These are phyloP conservation scores for Dasypogon diadema DNA, from an alignment of 2,888 invertebrate species.

Conservation along the genomic window DNA sequence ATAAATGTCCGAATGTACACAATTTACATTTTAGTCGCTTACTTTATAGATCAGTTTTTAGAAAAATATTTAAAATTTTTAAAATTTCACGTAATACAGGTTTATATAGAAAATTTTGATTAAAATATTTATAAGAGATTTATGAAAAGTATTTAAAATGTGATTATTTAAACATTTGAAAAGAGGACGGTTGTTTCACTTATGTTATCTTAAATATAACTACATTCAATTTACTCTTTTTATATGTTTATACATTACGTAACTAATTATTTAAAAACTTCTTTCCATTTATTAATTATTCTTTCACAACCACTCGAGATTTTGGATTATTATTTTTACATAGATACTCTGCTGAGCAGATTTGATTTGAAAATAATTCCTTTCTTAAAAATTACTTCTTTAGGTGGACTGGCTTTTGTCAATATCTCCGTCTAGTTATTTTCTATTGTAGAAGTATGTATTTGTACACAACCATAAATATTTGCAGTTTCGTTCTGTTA, in stretches of 20 bases:
- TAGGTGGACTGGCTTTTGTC: constrained; percentile 29
- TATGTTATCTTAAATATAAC: constrained; percentile 53
- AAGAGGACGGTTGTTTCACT: constrained; percentile 60
- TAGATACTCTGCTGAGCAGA: neutral
- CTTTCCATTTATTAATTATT: constrained; percentile 51
- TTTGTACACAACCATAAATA: constrained; percentile 51
- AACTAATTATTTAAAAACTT: constrained; percentile 7
- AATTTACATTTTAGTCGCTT: constrained; percentile 25
- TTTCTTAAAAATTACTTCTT: constrained; percentile 10
- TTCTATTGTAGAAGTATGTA: constrained; percentile 30
- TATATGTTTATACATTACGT: constrained; percentile 50
- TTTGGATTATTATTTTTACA: constrained; percentile 58
- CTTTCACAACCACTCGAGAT: constrained; percentile 61
- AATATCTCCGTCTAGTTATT: constrained; percentile 5
- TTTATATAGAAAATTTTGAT: constrained; percentile 35
- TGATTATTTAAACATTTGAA: constrained; percentile 58
- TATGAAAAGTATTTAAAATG: constrained; percentile 45
- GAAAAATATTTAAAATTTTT: constrained; percentile 46
- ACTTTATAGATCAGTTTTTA: constrained; percentile 23
- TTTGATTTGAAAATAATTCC: constrained; percentile 40
- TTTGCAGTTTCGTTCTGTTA: constrained; percentile 2
- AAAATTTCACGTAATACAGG: constrained; percentile 38
- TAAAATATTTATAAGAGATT: constrained; percentile 43
- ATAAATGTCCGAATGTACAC: neutral
- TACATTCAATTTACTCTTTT: constrained; percentile 45